Evolutionary conservation across 2,797 vertebrate genomes (phyloP).

Genomic region (Mormyrops attenuatus): DNA sequence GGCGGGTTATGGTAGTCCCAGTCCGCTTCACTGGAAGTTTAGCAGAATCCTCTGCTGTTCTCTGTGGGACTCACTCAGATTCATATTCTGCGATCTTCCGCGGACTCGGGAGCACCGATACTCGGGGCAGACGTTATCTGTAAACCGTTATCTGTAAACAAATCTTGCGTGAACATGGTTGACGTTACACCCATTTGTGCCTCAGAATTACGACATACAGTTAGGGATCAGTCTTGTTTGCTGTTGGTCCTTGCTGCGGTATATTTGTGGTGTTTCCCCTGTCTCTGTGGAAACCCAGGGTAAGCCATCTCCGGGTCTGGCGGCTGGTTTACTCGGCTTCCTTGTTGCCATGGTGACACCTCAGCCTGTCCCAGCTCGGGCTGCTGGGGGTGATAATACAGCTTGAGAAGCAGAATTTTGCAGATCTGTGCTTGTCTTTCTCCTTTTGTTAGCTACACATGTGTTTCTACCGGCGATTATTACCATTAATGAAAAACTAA

Average conservation of each 20-base stretch:
- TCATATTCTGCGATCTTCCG: neutral
- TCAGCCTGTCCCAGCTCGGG: neutral
- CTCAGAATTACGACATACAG: neutral
- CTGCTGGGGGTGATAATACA: neutral
- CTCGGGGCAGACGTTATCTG: neutral
- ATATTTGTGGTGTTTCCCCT: neutral
- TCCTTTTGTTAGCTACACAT: neutral
- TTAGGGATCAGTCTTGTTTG: neutral
- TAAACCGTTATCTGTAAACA: neutral
- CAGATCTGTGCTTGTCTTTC: neutral
- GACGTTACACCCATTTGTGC: neutral
- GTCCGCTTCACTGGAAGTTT: neutral
- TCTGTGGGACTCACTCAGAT: neutral
- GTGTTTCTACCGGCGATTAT: neutral
- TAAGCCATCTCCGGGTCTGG: neutral
- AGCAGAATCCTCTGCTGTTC: neutral
- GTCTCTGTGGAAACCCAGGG: neutral
- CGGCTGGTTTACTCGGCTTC: neutral
- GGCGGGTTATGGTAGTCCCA: neutral
- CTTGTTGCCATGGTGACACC: neutral
- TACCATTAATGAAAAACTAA: neutral
- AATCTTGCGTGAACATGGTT: neutral
- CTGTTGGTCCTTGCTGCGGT: neutral
- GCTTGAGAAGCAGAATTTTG: neutral
- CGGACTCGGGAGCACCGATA: neutral